These are phyloP conservation scores for Girardinus metallicus DNA, from an alignment of 2,797 vertebrate genomes.

Conservation along the genomic window DNA sequence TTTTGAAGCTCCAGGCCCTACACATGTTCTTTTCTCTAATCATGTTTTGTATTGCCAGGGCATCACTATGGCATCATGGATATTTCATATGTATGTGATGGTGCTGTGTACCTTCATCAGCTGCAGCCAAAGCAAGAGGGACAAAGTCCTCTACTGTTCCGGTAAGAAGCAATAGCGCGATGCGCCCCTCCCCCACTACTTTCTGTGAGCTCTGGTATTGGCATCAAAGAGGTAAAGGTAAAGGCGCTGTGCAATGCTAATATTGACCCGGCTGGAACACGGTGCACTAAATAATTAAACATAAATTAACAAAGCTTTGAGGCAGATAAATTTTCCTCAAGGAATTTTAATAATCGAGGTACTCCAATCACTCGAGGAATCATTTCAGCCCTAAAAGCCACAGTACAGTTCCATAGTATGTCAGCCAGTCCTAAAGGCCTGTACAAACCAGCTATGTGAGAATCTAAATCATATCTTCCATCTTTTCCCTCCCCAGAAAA, in stretches of 20 bases:
- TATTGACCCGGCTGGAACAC: too few relatives aligned
- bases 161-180: conserved; percentile 58
- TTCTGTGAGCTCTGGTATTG: not conserved
- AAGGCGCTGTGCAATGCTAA: too few relatives aligned
- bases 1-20: not conserved
- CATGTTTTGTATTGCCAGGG: conserved; percentile 42
- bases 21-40: not conserved
- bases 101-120: conserved; percentile 48
- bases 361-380: too few relatives aligned
- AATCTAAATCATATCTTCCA: not conserved
- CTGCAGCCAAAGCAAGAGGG: conserved; percentile 62
- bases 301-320: too few relatives aligned
- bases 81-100: conserved; percentile 51
- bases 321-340: too few relatives aligned
- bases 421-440: not conserved
- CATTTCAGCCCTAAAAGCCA: too few relatives aligned
- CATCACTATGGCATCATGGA: conserved; percentile 64
- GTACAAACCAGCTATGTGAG: not conserved
- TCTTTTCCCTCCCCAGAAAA: not conserved
- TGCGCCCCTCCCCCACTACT: not conserved
- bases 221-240: not conserved
- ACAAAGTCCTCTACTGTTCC: conserved; percentile 75
- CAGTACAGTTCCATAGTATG: not conserved
- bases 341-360: too few relatives aligned
- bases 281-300: too few relatives aligned